phyloP scores from a whole-genome alignment of 2,888 invertebrate species.

The Euzophera pinguis region DNA sequence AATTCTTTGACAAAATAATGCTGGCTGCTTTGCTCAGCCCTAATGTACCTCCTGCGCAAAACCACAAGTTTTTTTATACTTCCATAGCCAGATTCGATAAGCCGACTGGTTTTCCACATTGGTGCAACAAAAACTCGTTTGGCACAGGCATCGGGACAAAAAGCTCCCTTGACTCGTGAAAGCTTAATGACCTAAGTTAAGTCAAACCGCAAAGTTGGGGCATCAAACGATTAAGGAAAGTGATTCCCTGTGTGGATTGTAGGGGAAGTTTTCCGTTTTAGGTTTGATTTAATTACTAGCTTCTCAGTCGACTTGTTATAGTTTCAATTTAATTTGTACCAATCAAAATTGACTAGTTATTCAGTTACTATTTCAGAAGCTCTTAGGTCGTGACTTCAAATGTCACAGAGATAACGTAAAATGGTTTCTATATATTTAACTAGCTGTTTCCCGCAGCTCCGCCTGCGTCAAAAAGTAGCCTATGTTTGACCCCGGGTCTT shows the following conservation, averaged over 20 bases:
- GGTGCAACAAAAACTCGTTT: slow-evolving; percentile 6
- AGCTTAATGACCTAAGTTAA: slow-evolving; percentile 22
- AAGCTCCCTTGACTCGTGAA: slow-evolving; percentile 18
- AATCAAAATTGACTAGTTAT: background rate
- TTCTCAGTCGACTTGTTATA: background rate
- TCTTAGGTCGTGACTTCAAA: too few species aligned
- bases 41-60: too few species aligned
- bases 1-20: too few species aligned
- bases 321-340: background rate
- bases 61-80: too few species aligned
- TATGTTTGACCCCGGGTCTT: too few species aligned
- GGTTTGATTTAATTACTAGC: slow-evolving; percentile 1
- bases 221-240: slow-evolving; percentile 21
- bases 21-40: too few species aligned
- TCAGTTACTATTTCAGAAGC: too few species aligned
- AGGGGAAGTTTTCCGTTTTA: background rate
- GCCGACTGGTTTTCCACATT: slow-evolving; percentile 5
- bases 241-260: slow-evolving; percentile 13
- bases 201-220: slow-evolving; percentile 19
- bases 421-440: too few species aligned
- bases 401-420: too few species aligned
- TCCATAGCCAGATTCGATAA: background rate
- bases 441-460: too few species aligned
- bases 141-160: slow-evolving; percentile 11
- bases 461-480: too few species aligned